A percentile compares a stretch with the other conserved stretches of the same genome.
phyloP scores from a whole-genome alignment of 2,888 invertebrate genomes.

The Globia sparganii region DNA sequence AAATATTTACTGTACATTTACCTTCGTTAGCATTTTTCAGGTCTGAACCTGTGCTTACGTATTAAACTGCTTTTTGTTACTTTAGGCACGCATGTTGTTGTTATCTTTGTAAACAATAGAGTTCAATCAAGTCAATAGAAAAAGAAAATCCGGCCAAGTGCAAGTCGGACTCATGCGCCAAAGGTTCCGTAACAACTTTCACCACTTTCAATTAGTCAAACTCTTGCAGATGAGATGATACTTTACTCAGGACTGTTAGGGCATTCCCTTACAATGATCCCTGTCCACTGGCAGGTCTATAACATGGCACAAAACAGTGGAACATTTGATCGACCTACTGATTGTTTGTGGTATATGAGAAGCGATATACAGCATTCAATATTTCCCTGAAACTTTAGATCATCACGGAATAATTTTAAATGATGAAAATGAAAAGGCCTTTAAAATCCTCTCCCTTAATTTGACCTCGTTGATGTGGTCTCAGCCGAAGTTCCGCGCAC shows the following conservation, averaged over 20 bases:
- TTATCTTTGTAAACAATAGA: not conserved
- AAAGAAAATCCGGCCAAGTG: not conserved
- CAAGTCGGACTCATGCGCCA: not conserved
- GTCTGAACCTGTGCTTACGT: constrained; percentile 1
- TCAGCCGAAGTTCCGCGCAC: constrained; percentile 50
- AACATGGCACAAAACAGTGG: not conserved
- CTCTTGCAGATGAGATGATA: not conserved
- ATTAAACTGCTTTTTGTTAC: not conserved
- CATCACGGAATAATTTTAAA: constrained; percentile 20
- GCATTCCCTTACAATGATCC: not conserved
- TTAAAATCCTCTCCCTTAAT: constrained; percentile 28
- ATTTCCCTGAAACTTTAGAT: constrained; percentile 5
- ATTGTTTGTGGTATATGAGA: not conserved
- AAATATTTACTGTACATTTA: constrained; percentile 34
- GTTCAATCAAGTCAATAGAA: not conserved
- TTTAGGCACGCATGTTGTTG: not conserved
- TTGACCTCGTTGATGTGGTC: constrained; percentile 41
- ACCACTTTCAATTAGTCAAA: not conserved
- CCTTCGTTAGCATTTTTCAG: constrained; percentile 32
- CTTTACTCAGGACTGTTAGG: not conserved
- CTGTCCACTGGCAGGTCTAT: not conserved
- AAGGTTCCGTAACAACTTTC: not conserved
- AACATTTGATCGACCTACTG: not conserved
- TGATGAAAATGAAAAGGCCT: constrained; percentile 15
- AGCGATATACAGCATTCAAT: not conserved